Evolutionary conservation across 2,888 invertebrate genomes (phyloP), one percentile per base, ranked within the genome.

Genomic region (Camponotus fellah): DNA sequence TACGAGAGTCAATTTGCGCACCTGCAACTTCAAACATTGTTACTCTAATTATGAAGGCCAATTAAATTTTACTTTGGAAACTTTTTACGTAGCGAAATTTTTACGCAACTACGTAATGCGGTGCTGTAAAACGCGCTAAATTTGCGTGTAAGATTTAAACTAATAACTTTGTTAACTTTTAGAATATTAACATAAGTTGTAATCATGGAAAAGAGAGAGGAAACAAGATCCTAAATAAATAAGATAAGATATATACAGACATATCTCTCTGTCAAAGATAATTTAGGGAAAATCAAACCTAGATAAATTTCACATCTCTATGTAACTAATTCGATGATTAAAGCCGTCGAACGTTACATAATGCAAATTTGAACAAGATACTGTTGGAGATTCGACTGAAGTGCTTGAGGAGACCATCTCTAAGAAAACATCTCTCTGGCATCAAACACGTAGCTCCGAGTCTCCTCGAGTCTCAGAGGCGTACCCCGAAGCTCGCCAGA

Each of bases 311-410:
- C 21, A 46, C 12, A 46, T 49, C 32, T 68, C 32, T 68, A 46
- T 43, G 60, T 49, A 60, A 46, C 21, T 60, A 71, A 80, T 80
- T 80, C 79, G 17, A 71, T 62, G 79, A 71, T 72, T 60, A 62
- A 80, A 80, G 60, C 60, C 14, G 32, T 71, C 60, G 21, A 34
- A 60, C 8, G 37, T 72, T 71, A 49, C 60, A 49, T 72, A 80
- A 79, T 71, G 71, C 79, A 80, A 80, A 80, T 80, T 71, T 80
- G 71, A 80, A 80, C 71, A 71, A 80, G 71, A 80, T 80, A 58
- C 26, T 62, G 21, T 71, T 62, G 34, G 60, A 43, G 60, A 71
- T 68, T 40, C 32, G 37, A 46, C 34, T 58, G 66, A n/a, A 46
- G 32, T 76, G 58, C 40, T 71, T 34, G 34, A 40, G 21, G 40